Evolutionary conservation across 2,797 vertebrate genomes (phyloP).

Genomic region (Odontamblyopus rebecca): DNA sequence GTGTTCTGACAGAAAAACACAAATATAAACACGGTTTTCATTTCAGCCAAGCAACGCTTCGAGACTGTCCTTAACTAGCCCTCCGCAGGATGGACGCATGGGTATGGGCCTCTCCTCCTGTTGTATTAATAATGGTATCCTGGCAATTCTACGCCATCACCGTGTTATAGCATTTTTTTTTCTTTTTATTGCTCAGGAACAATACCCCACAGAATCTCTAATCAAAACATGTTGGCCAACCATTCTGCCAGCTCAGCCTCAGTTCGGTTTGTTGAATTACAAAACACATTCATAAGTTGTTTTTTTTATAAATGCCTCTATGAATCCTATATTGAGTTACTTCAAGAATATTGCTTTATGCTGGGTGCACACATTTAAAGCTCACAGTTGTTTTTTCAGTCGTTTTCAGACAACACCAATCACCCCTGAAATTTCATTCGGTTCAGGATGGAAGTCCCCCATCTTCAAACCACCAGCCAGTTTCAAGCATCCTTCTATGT

Average conservation of each 20-base stretch:
- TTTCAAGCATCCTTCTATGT: slow-evolving; percentile 64
- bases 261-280: slow-evolving; percentile 61
- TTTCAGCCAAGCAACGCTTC: slow-evolving; percentile 72
- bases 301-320: neutral
- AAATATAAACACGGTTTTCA: slow-evolving; percentile 11
- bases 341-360: neutral
- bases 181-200: slow-evolving; percentile 48
- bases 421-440: slow-evolving; percentile 46
- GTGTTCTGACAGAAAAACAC: neutral
- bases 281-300: neutral
- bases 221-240: slow-evolving; percentile 47
- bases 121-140: neutral
- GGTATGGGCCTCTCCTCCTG: slow-evolving; percentile 72
- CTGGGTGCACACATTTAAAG: neutral
- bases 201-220: slow-evolving; percentile 49
- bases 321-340: neutral
- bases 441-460: slow-evolving; percentile 58
- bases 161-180: slow-evolving; percentile 9
- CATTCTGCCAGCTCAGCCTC: slow-evolving; percentile 50
- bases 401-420: slow-evolving; percentile 42
- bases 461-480: slow-evolving; percentile 62
- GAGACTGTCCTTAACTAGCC: slow-evolving; percentile 84
- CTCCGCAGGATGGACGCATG: slow-evolving; percentile 80
- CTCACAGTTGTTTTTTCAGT: slow-evolving; percentile 26
- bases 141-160: neutral